Percentiles rank a stretch among this genome's conserved stretches.
phyloP scores from a whole-genome alignment of 2,113 vertebrate species.

The Mastomys natalensis region DNA sequence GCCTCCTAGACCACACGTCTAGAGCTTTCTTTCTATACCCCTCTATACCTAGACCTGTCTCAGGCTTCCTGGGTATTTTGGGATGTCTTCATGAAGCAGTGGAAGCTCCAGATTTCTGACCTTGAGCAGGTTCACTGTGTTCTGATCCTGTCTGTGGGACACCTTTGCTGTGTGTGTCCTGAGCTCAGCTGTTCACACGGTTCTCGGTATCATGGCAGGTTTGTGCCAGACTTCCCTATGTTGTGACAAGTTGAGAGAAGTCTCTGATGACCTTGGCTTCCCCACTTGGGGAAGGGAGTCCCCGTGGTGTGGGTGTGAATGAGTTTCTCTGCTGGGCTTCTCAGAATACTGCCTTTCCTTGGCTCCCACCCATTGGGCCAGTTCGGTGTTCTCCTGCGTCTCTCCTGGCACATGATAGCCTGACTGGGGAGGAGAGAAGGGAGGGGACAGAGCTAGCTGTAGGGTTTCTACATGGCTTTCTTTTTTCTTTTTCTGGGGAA shows the following conservation, averaged over 20 bases:
- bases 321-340: constrained; percentile 64
- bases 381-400: background rate
- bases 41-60: background rate
- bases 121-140: background rate
- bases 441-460: background rate
- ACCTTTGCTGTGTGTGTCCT: background rate
- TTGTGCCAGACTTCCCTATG: background rate
- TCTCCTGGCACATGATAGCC: background rate
- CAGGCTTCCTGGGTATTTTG: background rate
- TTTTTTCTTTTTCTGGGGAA: background rate
- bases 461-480: background rate
- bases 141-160: background rate
- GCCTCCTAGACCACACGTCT: background rate
- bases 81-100: background rate
- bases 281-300: background rate
- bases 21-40: constrained; percentile 36
- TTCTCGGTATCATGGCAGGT: background rate
- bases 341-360: background rate
- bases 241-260: constrained; percentile 20
- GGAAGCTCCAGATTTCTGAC: background rate
- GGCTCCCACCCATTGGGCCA: background rate
- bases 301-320: constrained; percentile 35
- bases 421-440: background rate
- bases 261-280: background rate
- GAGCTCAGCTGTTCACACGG: background rate